Evolutionary conservation across 2,113 vertebrate genomes (phyloP), one percentile per base, ranked within the genome.

Genomic region (Aix galericulata): DNA sequence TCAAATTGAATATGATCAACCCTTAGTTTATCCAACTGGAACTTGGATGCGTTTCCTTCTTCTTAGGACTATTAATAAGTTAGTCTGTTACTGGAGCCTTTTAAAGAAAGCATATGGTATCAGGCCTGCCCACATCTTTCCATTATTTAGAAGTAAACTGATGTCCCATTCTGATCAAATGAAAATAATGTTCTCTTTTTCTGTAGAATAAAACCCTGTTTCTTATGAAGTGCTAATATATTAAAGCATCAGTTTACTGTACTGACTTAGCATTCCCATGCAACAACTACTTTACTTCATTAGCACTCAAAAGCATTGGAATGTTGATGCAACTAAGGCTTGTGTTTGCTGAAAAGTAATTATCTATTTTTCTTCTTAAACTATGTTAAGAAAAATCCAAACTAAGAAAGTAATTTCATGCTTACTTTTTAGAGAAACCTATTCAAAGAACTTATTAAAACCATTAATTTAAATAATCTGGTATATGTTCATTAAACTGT

Each of bases 381-480:
- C 93, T 96, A 96, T 48, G 46, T 94, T 82, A 96, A 52, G 50
- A 96, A 97, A 78, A 80, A 94, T 97, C 93, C 85, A 89, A 97
- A 95, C 68, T 95, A 93, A 89, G 85, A 96, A 96, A 96, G 91
- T 94, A 97, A 97, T 97, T 97, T 97, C 82, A 96, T 97, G 90
- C 95, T 96, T 97, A 89, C 89, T 87, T 97, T 97, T 97, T 89
- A 95, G 92, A 97, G 91, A 97, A 95, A 96, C 26, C 76, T 95
- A 93, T 97, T 98, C 94, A 96, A 98, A 98, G 87, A 96, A 97
- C 86, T 97, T 93, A 98, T 97, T 98, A 97, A 97, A 98, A 91
- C 50, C 72, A 96, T 97, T 96, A 72, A 97, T 97, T 98, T 98
- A 97, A 97, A 98, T 98, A 97, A 97, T 97, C 89, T 94, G 23